Evolutionary conservation across 2,797 vertebrate genomes (phyloP), one percentile per base, ranked within the genome.

Genomic region (Tragelaphus oryx): DNA sequence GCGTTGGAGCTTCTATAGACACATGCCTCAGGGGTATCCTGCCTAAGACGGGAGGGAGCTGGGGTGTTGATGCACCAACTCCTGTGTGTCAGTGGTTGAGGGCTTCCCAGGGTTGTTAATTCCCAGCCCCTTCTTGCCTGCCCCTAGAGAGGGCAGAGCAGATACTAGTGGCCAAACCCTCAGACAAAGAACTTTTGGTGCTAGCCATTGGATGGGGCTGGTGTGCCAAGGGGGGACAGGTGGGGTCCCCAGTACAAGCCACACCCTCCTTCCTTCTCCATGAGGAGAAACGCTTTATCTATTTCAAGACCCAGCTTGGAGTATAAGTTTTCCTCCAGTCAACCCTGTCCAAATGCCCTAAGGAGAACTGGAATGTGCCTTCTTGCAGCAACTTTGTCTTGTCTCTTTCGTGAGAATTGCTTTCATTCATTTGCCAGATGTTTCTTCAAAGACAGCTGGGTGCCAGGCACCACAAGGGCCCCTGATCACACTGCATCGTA

Each of bases 401-500:
- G 14, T 74, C 83, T 68, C 22, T 33, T 12, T 9, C 13, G 2
- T 1, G 55, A 62, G 37, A 24, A 2, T 20, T 2, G n/a, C 41
- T 48, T 37, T 59, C 44, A 18, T 22, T 57, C 91, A 26, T 16
- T 2, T 30, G 8, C 82, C 82, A 59, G 86, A 37, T 1, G 1
- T 68, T 54, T 41, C 90, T 52, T 48, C 46, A 30, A 60, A 48
- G 62, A 50, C 28, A 28, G 26, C 50, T 28, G 7, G 28, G 60
- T 2, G 11, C 86, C 26, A 2, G 48, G 24, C 57, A 17, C 59
- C 0, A 50, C 8, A 17, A 0, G 5, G 33, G 37, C 5, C 76
- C 52, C 68, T 26, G 13, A 20, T 30, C 22, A 5, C 46, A 2
- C 13, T 0, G 48, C 28, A 0, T 16, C 1, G 1, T 2, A 6